Evolutionary conservation across 1,140 invertebrate species (phyloP), one percentile per base, ranked within the genome.

Genomic region (Drosophila willistoni): DNA sequence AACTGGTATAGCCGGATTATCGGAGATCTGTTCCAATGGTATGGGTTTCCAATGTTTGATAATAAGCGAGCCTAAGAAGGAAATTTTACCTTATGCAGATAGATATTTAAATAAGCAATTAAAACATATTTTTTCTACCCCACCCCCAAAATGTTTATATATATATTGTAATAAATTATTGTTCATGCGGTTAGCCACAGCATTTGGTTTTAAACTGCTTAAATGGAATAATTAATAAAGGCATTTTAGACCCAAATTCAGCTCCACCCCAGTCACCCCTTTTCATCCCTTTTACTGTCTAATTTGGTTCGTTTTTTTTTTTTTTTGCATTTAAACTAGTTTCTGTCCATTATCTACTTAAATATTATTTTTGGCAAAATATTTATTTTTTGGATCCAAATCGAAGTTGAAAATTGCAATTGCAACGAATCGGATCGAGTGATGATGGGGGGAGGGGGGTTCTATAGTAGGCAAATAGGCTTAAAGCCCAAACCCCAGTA

Each of bases 21-120:
- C 97, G 3, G 97, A 97, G 68, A 99, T 97, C 79, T 96, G 95
- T 74, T 98, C 97, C 91, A 98, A 95, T 3, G 95, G 94, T 41
- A 99, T 92, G 1, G 98, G 97, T 91, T 97, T 97, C 98, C 98
- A 98, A 84, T 98, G 98, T 90, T n/a, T 97, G 78, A 99, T 96
- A 13, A 98, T 95, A 47, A 99, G 95, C 41, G 96, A 96, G 74
- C 97, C 97, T 95, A 93, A 65, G 0, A 4, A 13, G 0, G 12
- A 10, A 36, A 3, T 36, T n/a, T n/a, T 0, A 10, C 7, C 3
- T 36, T 9, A 36, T 22, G 19, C 2, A 25, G 25, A n/a, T n/a
- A n/a, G n/a, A 25, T 72, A 86, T 87, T 89, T 77, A 87, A 86
- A 89, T 83, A 83, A 87, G 79, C 83, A 87, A 86, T 87, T 86